A percentile compares a stretch with the other conserved stretches of the same genome.
Evolutionary conservation across 2,888 invertebrate genomes (phyloP).

Genomic region (Biston stratarius): DNA sequence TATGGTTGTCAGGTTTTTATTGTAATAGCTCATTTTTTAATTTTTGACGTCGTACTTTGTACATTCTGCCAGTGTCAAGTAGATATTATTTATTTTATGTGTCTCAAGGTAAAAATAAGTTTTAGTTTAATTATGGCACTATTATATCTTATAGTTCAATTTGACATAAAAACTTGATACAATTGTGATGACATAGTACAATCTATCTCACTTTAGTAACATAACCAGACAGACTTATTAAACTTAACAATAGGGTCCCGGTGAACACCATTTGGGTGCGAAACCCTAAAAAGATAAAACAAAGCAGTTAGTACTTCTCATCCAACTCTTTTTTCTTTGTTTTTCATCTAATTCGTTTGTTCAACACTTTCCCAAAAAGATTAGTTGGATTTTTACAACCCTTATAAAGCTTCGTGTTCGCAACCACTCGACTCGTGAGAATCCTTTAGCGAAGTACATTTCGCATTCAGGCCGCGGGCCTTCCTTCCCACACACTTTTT

Average conservation of each 20-base stretch:
- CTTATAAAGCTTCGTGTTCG: slow-evolving; percentile 16
- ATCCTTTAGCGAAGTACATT: slow-evolving; percentile 20
- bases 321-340: slow-evolving; percentile 2
- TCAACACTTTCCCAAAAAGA: slow-evolving; percentile 15
- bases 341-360: slow-evolving; percentile 9
- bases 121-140: no score
- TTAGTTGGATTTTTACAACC: slow-evolving; percentile 19
- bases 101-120: no score
- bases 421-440: not conserved
- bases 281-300: not conserved
- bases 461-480: slow-evolving; percentile 23
- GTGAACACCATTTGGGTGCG: no score
- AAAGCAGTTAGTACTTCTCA: not conserved
- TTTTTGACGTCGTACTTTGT: not conserved
- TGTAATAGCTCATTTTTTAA: no score
- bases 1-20: no score
- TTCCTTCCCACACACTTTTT: slow-evolving; percentile 22
- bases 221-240: no score
- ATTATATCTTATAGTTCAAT: no score
- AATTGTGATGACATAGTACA: no score
- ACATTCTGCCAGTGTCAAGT: no score
- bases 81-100: not conserved
- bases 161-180: no score
- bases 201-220: no score
- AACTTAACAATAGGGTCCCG: no score